Evolutionary conservation across 2,113 vertebrate species (phyloP).

Genomic region (Tetraodon nigroviridis): DNA sequence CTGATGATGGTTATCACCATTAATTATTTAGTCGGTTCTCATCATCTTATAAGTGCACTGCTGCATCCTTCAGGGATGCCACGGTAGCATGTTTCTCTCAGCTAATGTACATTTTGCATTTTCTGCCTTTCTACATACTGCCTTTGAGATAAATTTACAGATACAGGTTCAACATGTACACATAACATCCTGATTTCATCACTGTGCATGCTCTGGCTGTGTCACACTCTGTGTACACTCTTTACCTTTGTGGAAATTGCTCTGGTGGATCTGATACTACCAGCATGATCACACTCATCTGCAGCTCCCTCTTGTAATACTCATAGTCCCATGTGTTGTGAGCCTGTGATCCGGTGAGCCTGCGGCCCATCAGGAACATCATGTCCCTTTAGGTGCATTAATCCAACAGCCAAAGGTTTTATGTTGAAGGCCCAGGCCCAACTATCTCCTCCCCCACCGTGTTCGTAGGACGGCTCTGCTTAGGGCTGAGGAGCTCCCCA

Average conservation of each 20-base stretch:
- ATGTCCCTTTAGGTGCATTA: conserved; percentile 56
- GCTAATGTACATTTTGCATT: conserved; percentile 47
- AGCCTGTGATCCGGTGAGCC: conserved; percentile 42
- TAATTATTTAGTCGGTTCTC: conserved; percentile 69
- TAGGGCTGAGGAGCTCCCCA: conserved; percentile 59
- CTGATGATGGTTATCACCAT: conserved; percentile 72
- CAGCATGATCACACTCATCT: conserved; percentile 19
- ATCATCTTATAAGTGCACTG: conserved; percentile 63
- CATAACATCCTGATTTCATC: conserved; percentile 23
- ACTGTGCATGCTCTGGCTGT: conserved; percentile 5
- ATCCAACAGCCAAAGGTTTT: conserved; percentile 55
- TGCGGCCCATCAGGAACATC: conserved; percentile 43
- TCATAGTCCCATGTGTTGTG: conserved; percentile 23
- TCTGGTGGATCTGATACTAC: neutral
- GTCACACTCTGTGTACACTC: neutral
- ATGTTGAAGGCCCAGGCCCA: conserved; percentile 33
- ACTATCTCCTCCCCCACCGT: conserved; percentile 41
- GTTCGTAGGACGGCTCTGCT: conserved; percentile 63
- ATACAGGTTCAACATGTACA: conserved; percentile 47
- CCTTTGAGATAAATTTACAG: conserved; percentile 49
- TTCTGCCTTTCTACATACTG: conserved; percentile 19
- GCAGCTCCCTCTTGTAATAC: conserved; percentile 22
- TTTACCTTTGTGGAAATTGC: neutral
- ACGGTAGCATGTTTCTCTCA: conserved; percentile 34
- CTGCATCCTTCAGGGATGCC: conserved; percentile 51